A percentile compares a stretch with the other conserved stretches of the same genome.
Conservation (phyloP, 2,888 invertebrate species). For the Busseola fusca region DNA sequence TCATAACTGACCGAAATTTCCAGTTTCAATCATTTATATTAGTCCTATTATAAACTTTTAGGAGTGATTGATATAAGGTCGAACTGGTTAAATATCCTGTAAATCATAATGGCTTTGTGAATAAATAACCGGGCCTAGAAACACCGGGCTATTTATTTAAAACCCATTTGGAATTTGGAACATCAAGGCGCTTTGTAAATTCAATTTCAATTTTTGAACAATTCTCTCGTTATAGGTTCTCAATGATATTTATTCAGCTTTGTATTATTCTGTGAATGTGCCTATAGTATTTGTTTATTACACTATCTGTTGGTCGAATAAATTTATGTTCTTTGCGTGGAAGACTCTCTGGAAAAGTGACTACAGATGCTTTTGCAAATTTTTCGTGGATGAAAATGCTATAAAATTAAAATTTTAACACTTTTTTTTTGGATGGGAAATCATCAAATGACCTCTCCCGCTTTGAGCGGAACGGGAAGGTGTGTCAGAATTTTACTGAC, state of each 20-base stretch:
- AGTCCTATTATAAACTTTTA: not conserved
- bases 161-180: not conserved
- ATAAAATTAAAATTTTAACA: not conserved
- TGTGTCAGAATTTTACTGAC: no score
- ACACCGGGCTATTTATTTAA: not conserved
- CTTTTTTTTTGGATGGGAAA: no score
- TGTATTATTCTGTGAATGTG: not conserved
- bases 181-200: not conserved
- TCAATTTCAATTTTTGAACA: not conserved
- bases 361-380: not conserved
- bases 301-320: not conserved
- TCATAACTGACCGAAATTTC: not conserved
- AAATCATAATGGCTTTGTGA: constrained; percentile 8
- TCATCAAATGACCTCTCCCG: no score
- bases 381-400: not conserved
- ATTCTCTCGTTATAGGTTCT: no score
- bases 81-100: not conserved
- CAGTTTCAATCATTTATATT: not conserved
- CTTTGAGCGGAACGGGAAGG: no score
- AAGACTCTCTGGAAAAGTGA: no score
- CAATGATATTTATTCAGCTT: not conserved
- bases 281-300: not conserved
- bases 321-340: no score
- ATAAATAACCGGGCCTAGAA: constrained; percentile 4
- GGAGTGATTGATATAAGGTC: not conserved